A percentile compares a stretch with the other conserved stretches of the same genome.
These are phyloP conservation scores for Petrolisthes cinctipes DNA, from an alignment of 2,888 invertebrate species.

Conservation along the genomic window DNA sequence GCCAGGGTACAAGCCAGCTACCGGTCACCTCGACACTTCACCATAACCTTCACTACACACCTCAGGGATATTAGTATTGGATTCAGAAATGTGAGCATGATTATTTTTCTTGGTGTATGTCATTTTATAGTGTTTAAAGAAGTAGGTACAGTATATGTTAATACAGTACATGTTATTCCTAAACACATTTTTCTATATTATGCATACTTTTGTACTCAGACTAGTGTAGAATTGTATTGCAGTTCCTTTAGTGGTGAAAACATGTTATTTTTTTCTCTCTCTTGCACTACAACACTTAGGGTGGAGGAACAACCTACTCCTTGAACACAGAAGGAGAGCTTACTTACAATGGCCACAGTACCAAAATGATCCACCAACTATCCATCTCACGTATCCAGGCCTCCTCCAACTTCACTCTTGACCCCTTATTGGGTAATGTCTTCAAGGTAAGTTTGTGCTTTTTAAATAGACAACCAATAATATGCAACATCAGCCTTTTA, in stretches of 20 bases:
- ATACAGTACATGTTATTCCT: background rate
- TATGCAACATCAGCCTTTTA: too few relatives aligned
- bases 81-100: constrained; percentile 28
- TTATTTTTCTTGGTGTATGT: background rate
- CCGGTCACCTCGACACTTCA: constrained; percentile 29
- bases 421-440: constrained; percentile 28
- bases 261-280: too few relatives aligned
- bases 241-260: too few relatives aligned
- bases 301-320: constrained; percentile 39
- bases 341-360: constrained; percentile 7
- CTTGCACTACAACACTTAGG: background rate
- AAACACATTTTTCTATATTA: background rate
- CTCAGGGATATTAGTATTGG: constrained; percentile 41
- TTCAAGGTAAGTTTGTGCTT: constrained; percentile 25
- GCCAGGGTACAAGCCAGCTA: constrained; percentile 32
- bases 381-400: constrained; percentile 32
- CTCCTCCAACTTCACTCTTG: constrained; percentile 31
- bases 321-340: constrained; percentile 41
- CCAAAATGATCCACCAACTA: constrained; percentile 40
- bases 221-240: too few relatives aligned
- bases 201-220: too few relatives aligned
- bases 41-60: constrained; percentile 30
- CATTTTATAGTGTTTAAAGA: background rate
- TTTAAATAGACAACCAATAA: too few relatives aligned
- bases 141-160: background rate